Base-by-base conservation (phyloP, 1,140 invertebrate species). In the Mycetomoellerius zeteki region DNA sequence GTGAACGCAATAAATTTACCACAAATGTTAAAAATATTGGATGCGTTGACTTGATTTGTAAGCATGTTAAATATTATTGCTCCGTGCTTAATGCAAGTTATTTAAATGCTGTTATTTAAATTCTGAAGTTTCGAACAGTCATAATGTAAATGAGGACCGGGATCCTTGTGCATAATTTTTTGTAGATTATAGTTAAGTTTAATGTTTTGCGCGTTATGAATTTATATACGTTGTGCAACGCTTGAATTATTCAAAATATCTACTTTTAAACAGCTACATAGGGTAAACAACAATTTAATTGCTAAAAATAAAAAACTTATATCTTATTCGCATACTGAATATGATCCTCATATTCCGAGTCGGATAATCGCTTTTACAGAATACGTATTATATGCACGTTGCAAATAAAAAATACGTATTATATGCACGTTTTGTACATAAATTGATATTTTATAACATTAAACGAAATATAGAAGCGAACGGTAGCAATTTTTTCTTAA, bases 101-200 rank as follows among this genome's bases (percentile, higher is more conserved):
- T 67, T 67, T 67, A 65, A 65, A 65, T 30, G 62, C 43, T 64
- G 76, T 65, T 78, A 82, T 72, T 82, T 82, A 60, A 84, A 73
- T 72, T 21, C 76, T 52, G 47, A 67, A 81, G 50, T 60, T 75
- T 50, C 43, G 14, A 62, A 84, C 54, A 7, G 27, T 12, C 37
- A 33, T 19, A 47, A 84, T 75, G 80, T 73, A 82, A 84, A 84
- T 47, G 69, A 82, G 21, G 21, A 14, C n/a, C n/a, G 60, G 14
- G 24, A 47, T 62, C 24, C 37, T 75, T 58, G 21, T 12, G 69
- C 58, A 24, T 37, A 47, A 75, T 73, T 19, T 65, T 82, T 47
- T 56, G 56, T 24, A 27, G 37, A 21, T 84, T 73, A 47, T 43
- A 60, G 27, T 60, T 75, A 62, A 73, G 47, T n/a, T 71, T 81